Evolutionary conservation across 2,888 invertebrate genomes (phyloP).

Genomic region (Podabrus alpinus): DNA sequence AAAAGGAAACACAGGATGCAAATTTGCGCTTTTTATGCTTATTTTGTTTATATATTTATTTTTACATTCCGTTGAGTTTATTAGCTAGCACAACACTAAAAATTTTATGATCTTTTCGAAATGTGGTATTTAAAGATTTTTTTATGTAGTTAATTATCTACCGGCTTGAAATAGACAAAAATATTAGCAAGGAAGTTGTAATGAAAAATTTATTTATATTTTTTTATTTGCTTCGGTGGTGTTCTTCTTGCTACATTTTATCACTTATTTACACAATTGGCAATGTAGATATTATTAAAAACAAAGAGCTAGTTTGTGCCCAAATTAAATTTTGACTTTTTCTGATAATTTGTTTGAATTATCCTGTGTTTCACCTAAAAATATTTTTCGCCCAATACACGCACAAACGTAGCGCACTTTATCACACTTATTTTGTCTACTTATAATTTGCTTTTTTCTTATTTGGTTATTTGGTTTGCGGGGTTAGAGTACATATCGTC

Average conservation of each 20-base stretch:
- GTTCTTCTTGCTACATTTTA: background rate
- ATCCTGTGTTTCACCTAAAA: conserved; percentile 23
- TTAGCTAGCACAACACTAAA: background rate
- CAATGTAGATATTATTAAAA: background rate
- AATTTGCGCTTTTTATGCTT: conserved; percentile 8
- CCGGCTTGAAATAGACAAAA: background rate
- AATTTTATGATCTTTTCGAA: background rate
- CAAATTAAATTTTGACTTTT: background rate
- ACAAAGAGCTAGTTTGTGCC: background rate
- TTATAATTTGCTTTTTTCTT: conserved; percentile 34
- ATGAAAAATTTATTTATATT: background rate
- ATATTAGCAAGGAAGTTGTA: background rate
- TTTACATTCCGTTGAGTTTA: conserved; percentile 18
- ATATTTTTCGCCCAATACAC: conserved; percentile 48
- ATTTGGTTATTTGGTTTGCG: conserved; percentile 41
- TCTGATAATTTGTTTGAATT: background rate
- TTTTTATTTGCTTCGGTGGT: background rate
- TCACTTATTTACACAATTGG: background rate
- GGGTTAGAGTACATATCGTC: conserved; percentile 56
- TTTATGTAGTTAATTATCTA: background rate
- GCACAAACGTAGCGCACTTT: conserved; percentile 65
- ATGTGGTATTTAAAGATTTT: background rate
- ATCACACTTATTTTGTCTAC: conserved; percentile 40
- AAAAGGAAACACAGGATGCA: conserved; percentile 26
- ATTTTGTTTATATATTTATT: conserved; percentile 12